Evolutionary conservation across 1,140 invertebrate species (phyloP).

Genomic region (Copidosoma floridanum): DNA sequence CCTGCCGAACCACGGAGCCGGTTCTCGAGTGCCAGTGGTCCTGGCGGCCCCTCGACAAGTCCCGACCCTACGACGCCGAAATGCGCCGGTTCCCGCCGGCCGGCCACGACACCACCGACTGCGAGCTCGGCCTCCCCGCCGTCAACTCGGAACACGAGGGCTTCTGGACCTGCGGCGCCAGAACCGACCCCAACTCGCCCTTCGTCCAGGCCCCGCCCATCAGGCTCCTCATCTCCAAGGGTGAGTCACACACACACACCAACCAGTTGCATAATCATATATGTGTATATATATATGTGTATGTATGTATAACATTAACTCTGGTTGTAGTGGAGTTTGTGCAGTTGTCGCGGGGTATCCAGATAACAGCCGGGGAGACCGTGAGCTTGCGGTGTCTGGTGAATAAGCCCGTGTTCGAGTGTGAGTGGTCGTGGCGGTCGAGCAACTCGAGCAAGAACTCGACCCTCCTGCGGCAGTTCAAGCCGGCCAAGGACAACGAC

Average conservation of each 20-base stretch:
- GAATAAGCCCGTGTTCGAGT: conserved; percentile 51
- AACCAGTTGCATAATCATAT: too few species aligned
- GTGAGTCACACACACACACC: too few species aligned
- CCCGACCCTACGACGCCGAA: conserved; percentile 34
- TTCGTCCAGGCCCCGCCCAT: conserved; percentile 44
- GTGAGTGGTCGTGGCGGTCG: conserved; percentile 53
- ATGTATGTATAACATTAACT: background rate
- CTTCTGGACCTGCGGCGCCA: conserved; percentile 52
- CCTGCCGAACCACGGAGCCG: conserved; percentile 41
- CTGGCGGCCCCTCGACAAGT: conserved; percentile 51
- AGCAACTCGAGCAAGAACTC: conserved; percentile 47
- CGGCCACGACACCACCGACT: conserved; percentile 47
- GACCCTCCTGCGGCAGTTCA: conserved; percentile 46
- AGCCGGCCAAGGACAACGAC: conserved; percentile 46
- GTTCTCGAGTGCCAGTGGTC: conserved; percentile 54
- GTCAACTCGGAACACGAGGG: conserved; percentile 51
- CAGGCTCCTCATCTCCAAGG: conserved; percentile 49
- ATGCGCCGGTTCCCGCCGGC: conserved; percentile 50
- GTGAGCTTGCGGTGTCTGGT: conserved; percentile 48
- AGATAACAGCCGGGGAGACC: conserved; percentile 51
- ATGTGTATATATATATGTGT: background rate
- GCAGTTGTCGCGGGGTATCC: conserved; percentile 50
- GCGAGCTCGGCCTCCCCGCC: conserved; percentile 51
- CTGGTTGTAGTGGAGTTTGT: conserved; percentile 50
- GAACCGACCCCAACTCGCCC: conserved; percentile 38